phyloP scores from a whole-genome alignment of 2,888 invertebrate species.

The Coenonympha glycerion region DNA sequence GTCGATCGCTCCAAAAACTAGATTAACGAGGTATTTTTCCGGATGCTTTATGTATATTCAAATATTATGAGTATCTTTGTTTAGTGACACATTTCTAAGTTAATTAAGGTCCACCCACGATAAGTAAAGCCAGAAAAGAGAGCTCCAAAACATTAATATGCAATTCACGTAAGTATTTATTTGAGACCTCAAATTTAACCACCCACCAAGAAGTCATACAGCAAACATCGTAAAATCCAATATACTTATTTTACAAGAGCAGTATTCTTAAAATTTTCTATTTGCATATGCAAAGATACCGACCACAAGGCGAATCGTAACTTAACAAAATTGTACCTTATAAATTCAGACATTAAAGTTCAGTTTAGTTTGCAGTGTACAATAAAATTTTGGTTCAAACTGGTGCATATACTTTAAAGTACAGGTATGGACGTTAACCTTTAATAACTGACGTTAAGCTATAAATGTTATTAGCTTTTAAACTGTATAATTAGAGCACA shows the following conservation, averaged over 20 bases:
- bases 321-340: slow-evolving; percentile 12
- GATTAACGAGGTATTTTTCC: too few relatives aligned
- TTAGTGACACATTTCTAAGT: background rate
- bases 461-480: slow-evolving; percentile 9
- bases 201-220: slow-evolving; percentile 24
- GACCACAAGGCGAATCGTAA: slow-evolving; percentile 10
- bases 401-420: slow-evolving; percentile 61
- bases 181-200: slow-evolving; percentile 19
- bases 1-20: too few relatives aligned
- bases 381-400: slow-evolving; percentile 48
- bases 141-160: slow-evolving; percentile 19
- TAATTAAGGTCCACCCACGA: slow-evolving; percentile 7
- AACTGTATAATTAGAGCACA: background rate
- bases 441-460: slow-evolving; percentile 16
- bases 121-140: background rate
- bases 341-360: background rate
- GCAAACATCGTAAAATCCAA: slow-evolving; percentile 33
- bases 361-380: slow-evolving; percentile 2
- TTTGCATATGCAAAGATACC: slow-evolving; percentile 39
- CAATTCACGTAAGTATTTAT: slow-evolving; percentile 16
- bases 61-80: too few relatives aligned
- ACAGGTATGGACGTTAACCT: slow-evolving; percentile 54
- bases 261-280: slow-evolving; percentile 36
- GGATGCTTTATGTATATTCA: too few relatives aligned
- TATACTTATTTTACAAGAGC: slow-evolving; percentile 30